Conservation (phyloP, 2,113 vertebrate genomes). For the Phocoena sinus region DNA sequence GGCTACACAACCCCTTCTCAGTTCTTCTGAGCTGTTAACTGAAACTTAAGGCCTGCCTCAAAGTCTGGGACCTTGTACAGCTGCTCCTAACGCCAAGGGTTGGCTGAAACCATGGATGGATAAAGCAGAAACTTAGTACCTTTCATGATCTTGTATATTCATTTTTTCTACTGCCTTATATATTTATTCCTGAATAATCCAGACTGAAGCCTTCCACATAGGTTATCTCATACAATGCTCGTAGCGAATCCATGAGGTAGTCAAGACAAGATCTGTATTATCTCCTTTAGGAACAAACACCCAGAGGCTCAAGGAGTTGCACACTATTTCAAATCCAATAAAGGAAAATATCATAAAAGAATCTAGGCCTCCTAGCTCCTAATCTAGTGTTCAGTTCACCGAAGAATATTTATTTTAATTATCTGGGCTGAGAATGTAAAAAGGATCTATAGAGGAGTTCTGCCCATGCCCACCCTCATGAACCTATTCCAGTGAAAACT, state of each 20-base stretch:
- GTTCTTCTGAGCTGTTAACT: not conserved
- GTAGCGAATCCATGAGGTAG: not conserved
- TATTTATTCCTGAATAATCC: not conserved
- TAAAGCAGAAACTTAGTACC: not conserved
- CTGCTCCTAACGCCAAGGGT: not conserved
- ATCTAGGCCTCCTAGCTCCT: not conserved
- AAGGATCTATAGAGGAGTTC: not conserved
- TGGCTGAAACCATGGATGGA: not conserved
- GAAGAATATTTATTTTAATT: not conserved
- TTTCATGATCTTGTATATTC: not conserved
- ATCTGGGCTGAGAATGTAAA: not conserved
- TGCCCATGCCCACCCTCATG: not conserved
- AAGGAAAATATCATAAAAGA: not conserved
- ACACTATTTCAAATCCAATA: not conserved
- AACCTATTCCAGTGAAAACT: slow-evolving; percentile 2
- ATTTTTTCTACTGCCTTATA: not conserved
- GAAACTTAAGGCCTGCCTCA: not conserved
- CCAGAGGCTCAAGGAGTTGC: not conserved
- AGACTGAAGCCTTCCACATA: not conserved
- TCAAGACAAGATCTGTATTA: not conserved
- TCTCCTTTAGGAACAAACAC: not conserved
- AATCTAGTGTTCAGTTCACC: not conserved
- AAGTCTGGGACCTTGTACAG: not conserved
- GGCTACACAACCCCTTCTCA: not conserved
- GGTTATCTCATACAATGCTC: not conserved